Conservation (phyloP, 2,113 vertebrate genomes). For the Turnix velox region DNA sequence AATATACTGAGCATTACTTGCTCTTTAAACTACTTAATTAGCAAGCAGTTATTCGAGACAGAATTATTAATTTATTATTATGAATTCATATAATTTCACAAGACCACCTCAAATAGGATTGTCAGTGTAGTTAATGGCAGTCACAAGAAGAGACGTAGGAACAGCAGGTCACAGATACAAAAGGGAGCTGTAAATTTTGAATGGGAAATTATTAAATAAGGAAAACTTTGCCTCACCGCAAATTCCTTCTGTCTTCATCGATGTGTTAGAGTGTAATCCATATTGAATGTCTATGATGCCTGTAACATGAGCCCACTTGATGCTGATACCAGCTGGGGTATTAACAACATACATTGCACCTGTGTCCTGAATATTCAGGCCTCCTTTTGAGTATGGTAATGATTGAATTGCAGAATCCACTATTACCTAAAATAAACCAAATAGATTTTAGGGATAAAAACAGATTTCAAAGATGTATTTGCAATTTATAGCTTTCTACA, state of each 20-base stretch:
- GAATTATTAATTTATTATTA: background rate
- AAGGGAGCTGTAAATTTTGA: background rate
- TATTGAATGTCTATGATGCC: constrained; percentile 93
- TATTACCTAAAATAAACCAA: constrained; percentile 78
- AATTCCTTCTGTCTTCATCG: constrained; percentile 84
- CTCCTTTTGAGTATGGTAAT: constrained; percentile 85
- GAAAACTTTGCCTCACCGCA: constrained; percentile 82
- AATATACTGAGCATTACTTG: background rate
- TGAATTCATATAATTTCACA: background rate
- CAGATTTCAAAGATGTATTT: background rate
- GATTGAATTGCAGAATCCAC: constrained; percentile 84
- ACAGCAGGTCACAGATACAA: background rate
- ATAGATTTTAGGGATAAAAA: background rate
- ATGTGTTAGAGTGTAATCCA: constrained; percentile 73
- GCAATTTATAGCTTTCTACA: background rate
- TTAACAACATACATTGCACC: constrained; percentile 91
- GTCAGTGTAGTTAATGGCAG: background rate
- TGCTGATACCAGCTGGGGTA: constrained; percentile 87
- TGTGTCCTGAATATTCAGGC: constrained; percentile 88
- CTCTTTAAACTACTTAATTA: background rate
- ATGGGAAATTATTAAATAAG: background rate
- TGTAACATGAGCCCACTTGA: constrained; percentile 96
- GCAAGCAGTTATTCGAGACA: background rate
- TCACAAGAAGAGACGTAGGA: background rate
- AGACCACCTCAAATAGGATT: background rate